Conservation (phyloP, 2,113 vertebrate species). For the Coregonus clupeaformis region DNA sequence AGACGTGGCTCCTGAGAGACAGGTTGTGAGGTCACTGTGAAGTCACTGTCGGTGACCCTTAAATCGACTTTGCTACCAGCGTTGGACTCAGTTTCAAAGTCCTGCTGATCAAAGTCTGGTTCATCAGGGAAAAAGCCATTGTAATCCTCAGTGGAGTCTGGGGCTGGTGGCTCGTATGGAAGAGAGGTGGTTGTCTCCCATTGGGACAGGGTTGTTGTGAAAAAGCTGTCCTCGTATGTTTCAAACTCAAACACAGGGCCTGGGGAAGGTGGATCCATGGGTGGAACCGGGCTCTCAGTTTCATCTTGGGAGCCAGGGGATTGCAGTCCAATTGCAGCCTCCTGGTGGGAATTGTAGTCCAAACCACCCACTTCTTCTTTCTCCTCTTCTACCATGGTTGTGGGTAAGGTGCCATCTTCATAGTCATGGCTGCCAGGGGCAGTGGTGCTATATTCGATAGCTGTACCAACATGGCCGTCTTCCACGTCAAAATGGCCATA, state of each 20-base stretch:
- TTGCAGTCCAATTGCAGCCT: neutral
- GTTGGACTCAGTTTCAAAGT: slow-evolving; percentile 5
- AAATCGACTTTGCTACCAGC: slow-evolving; percentile 16
- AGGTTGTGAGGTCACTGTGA: slow-evolving; percentile 36
- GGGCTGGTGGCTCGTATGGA: neutral
- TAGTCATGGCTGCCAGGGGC: neutral
- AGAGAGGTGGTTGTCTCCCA: slow-evolving; percentile 12
- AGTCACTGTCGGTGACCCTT: slow-evolving; percentile 23
- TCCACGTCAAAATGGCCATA: slow-evolving; percentile 1
- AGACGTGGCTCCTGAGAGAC: slow-evolving; percentile 26
- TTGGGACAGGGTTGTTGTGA: slow-evolving; percentile 2
- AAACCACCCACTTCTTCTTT: neutral
- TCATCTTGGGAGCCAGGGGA: slow-evolving; percentile 22
- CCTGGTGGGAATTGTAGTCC: slow-evolving; percentile 8
- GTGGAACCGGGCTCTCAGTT: slow-evolving; percentile 19
- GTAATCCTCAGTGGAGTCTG: slow-evolving; percentile 5
- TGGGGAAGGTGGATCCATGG: neutral
- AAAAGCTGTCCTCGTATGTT: slow-evolving; percentile 8
- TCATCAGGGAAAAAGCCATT: slow-evolving; percentile 12
- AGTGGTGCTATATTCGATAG: slow-evolving; percentile 14
- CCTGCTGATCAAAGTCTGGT: slow-evolving; percentile 1
- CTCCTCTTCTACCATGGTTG: slow-evolving; percentile 4
- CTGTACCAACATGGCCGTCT: slow-evolving; percentile 26
- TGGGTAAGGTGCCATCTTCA: neutral
- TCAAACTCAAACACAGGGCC: slow-evolving; percentile 29